phyloP scores from a whole-genome alignment of 53 echinoderm and acorn worm species.

The Henricia sp. region DNA sequence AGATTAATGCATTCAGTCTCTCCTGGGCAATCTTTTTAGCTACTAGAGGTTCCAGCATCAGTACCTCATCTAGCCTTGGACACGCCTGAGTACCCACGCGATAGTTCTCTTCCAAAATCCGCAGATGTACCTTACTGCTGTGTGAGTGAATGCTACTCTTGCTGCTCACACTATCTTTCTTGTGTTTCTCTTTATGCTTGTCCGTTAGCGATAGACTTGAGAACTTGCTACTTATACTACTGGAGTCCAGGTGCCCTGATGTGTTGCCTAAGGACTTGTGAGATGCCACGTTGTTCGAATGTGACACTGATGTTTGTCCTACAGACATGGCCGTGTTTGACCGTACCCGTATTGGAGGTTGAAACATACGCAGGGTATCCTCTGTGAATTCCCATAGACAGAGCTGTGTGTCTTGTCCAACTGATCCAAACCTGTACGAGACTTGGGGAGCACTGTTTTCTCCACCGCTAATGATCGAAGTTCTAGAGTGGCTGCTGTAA shows the following conservation, averaged over 20 bases:
- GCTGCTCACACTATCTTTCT: slow-evolving; percentile 93
- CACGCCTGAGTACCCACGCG: slow-evolving; percentile 91
- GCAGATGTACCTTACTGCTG: slow-evolving; percentile 89
- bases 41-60: slow-evolving; percentile 89
- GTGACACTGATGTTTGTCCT: slow-evolving; percentile 59
- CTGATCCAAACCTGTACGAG: slow-evolving; percentile 93
- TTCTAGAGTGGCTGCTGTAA: slow-evolving; percentile 90
- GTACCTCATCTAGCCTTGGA: slow-evolving; percentile 89
- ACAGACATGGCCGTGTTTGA: slow-evolving; percentile 88
- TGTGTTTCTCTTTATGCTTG: slow-evolving; percentile 94
- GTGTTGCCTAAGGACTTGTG: slow-evolving; percentile 75
- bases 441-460: slow-evolving; percentile 77
- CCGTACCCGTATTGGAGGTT: slow-evolving; percentile 83
- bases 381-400: slow-evolving; percentile 99
- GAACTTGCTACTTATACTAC: slow-evolving; percentile 80
- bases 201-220: slow-evolving; percentile 82
- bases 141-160: slow-evolving; percentile 89
- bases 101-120: slow-evolving; percentile 79
- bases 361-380: slow-evolving; percentile 83
- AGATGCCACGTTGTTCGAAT: slow-evolving; percentile 85
- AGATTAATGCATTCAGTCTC: slow-evolving; percentile 86
- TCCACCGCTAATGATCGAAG: slow-evolving; percentile 77
- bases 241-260: slow-evolving; percentile 74
- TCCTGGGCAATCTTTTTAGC: slow-evolving; percentile 98
- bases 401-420: slow-evolving; percentile 96